Evolutionary conservation across 1,140 invertebrate species (phyloP).

Genomic region (Penaeus indicus): DNA sequence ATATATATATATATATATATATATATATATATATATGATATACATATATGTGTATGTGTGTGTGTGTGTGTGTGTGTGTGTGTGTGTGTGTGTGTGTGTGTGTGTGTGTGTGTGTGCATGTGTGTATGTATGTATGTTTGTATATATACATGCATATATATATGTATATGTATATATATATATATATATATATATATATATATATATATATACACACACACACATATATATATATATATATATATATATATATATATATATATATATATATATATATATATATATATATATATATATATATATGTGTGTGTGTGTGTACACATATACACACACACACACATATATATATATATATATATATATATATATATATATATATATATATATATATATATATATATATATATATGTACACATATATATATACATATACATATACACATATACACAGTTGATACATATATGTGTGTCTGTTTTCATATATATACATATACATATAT

Average conservation of each 20-base stretch:
- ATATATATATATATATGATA: neutral
- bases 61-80: slow-evolving; percentile 16
- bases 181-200: neutral
- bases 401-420: neutral
- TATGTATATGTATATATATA: too few relatives aligned
- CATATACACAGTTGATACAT: too few relatives aligned
- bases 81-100: slow-evolving; percentile 33
- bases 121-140: neutral
- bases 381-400: neutral
- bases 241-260: too few relatives aligned
- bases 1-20: neutral
- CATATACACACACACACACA: too few relatives aligned
- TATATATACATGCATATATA: too few relatives aligned
- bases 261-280: too few relatives aligned
- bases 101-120: slow-evolving; percentile 16
- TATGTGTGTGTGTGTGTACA: too few relatives aligned
- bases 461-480: neutral
- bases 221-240: too few relatives aligned
- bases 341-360: neutral
- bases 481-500: neutral
- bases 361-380: too few relatives aligned
- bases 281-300: too few relatives aligned
- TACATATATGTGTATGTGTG: slow-evolving; percentile 28
- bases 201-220: too few relatives aligned
- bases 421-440: neutral